phyloP scores from a whole-genome alignment of 2,888 invertebrate species.

The Pterostichus niger region DNA sequence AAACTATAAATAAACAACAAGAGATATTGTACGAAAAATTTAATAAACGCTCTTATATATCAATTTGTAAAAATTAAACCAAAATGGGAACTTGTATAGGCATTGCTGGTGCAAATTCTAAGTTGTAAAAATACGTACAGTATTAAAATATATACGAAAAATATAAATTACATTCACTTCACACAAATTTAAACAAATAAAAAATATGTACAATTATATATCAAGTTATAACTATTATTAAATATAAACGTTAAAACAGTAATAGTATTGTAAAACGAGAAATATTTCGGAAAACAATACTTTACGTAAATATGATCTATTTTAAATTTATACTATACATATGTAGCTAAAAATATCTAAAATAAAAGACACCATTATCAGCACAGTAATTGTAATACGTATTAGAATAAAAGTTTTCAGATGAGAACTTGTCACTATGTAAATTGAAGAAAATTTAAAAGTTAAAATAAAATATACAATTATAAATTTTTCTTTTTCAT shows the following conservation, averaged over 20 bases:
- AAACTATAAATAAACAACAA: background rate
- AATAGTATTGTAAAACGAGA: conserved; percentile 42
- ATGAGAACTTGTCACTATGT: background rate
- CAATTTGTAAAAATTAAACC: conserved; percentile 26
- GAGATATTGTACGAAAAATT: conserved; percentile 5
- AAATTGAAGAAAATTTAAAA: background rate
- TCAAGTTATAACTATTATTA: conserved; percentile 68
- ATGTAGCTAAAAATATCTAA: conserved; percentile 56
- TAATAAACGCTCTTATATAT: conserved; percentile 20
- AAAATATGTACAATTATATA: conserved; percentile 71
- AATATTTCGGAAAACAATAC: conserved; percentile 28
- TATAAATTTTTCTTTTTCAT: background rate
- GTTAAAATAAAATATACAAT: too few relatives aligned
- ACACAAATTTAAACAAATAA: conserved; percentile 71
- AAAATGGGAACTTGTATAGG: conserved; percentile 63
- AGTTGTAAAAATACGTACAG: conserved; percentile 56
- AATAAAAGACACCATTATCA: conserved; percentile 64
- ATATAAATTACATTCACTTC: conserved; percentile 73
- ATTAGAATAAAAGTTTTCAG: conserved; percentile 50
- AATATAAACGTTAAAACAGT: conserved; percentile 53
- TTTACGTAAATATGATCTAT: conserved; percentile 43
- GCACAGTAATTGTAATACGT: conserved; percentile 18
- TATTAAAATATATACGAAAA: conserved; percentile 70
- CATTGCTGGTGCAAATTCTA: conserved; percentile 62
- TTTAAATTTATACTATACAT: conserved; percentile 54